Conservation (phyloP, 2,113 vertebrate genomes). For the Ictalurus furcatus region DNA sequence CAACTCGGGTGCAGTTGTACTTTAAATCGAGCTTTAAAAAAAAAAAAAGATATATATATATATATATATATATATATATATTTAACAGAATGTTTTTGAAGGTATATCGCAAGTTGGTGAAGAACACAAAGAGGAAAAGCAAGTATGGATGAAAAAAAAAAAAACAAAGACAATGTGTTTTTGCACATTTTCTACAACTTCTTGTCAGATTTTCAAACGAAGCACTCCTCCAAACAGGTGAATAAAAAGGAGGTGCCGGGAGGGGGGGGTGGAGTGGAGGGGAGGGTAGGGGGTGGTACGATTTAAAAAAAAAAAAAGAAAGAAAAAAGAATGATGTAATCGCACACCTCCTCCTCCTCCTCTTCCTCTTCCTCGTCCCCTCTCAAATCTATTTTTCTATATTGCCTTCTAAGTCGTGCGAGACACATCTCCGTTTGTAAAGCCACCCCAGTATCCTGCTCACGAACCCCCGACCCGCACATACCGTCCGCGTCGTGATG, state of each 20-base stretch:
- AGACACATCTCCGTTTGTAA: conserved; percentile 97
- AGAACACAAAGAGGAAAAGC: conserved; percentile 61
- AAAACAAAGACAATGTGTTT: conserved; percentile 76
- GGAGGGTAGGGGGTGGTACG: no score
- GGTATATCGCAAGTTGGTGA: conserved; percentile 49
- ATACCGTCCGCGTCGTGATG: conserved; percentile 84
- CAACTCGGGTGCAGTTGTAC: conserved; percentile 97
- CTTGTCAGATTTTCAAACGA: conserved; percentile 93
- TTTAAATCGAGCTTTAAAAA: conserved; percentile 89
- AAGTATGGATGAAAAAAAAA: conserved; percentile 67
- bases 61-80: no score
- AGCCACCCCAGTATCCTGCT: conserved; percentile 95
- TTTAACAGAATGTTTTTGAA: conserved; percentile 26
- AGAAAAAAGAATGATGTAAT: conserved; percentile 56
- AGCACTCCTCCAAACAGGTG: conserved; percentile 94
- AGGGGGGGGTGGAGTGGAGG: conserved; percentile 63
- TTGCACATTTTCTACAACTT: conserved; percentile 99
- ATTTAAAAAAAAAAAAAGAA: not conserved
- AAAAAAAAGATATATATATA: conserved; percentile 49
- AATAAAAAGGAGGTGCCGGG: conserved; percentile 83
- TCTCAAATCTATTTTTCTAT: conserved; percentile 93
- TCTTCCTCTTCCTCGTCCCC: conserved; percentile 53
- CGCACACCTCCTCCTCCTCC: conserved; percentile 76
- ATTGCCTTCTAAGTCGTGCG: conserved; percentile 99
- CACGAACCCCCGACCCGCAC: conserved; percentile 86